Conservation (phyloP, 2,797 vertebrate genomes). For the Xenopus petersii region DNA sequence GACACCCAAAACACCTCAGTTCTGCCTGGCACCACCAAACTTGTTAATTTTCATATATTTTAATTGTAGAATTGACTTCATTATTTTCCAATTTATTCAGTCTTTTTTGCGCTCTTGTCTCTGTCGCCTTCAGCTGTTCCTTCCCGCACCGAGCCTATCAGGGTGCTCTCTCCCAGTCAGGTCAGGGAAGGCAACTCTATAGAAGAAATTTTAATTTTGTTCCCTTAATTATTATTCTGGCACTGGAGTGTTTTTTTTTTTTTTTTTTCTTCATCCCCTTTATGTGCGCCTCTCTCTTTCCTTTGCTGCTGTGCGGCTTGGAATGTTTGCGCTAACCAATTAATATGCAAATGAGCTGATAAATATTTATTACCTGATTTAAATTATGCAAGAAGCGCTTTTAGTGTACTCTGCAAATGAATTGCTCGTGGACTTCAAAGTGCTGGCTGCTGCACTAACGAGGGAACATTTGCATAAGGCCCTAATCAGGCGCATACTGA, state of each 20-base stretch:
- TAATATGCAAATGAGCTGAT: constrained; percentile 99
- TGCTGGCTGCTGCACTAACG: constrained; percentile 90
- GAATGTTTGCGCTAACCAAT: constrained; percentile 84
- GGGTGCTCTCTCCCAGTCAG: constrained; percentile 68
- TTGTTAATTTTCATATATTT: too few relatives aligned
- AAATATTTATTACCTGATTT: constrained; percentile 98
- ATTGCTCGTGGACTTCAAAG: constrained; percentile 99
- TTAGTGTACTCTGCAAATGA: constrained; percentile 94
- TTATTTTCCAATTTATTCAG: background rate
- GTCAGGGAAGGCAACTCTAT: constrained; percentile 70
- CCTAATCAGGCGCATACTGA: constrained; percentile 99
- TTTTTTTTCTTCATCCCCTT: background rate
- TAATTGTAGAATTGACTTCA: background rate
- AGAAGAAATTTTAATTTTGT: constrained; percentile 69
- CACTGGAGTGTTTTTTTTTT: constrained; percentile 77
- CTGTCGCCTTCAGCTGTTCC: constrained; percentile 40
- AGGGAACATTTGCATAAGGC: constrained; percentile 98
- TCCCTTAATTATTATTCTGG: constrained; percentile 81
- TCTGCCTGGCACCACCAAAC: too few relatives aligned
- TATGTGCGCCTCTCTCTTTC: constrained; percentile 57
- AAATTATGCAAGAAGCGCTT: constrained; percentile 98
- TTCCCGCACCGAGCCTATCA: constrained; percentile 53
- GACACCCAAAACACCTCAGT: too few relatives aligned
- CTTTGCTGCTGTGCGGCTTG: constrained; percentile 51
- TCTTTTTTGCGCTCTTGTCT: constrained; percentile 42